Conservation (phyloP, 2,797 vertebrate species). For the Falco rusticolus region DNA sequence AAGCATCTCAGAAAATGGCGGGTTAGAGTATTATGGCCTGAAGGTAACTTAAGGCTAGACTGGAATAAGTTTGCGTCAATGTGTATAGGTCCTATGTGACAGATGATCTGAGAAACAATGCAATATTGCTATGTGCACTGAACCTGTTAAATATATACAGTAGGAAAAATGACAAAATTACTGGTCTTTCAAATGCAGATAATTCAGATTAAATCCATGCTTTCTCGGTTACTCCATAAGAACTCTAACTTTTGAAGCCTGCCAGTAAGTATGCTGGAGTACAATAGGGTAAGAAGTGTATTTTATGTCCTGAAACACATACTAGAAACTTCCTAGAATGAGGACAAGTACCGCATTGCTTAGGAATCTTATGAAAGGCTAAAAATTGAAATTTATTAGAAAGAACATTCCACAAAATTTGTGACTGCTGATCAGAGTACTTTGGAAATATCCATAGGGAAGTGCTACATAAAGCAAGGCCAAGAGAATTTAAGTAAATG, state of each 20-base stretch:
- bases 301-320: background rate
- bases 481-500: background rate
- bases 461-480: background rate
- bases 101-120: background rate
- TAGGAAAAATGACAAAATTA: background rate
- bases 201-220: background rate
- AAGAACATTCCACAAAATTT: background rate
- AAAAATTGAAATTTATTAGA: background rate
- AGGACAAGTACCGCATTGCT: background rate
- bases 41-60: background rate
- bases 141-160: background rate
- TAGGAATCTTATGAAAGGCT: background rate
- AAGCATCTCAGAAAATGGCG: background rate
- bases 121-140: background rate
- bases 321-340: background rate
- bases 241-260: background rate
- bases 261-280: background rate
- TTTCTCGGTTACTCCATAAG: background rate
- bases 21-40: background rate
- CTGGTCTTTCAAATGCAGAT: background rate
- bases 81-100: background rate
- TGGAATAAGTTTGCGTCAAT: background rate
- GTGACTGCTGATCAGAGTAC: background rate
- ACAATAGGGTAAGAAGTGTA: background rate
- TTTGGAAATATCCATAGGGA: background rate